A percentile compares a stretch with the other conserved stretches of the same genome.
These are phyloP conservation scores for Anisognathus igniventris DNA, from an alignment of 2,797 vertebrate species.

Conservation along the genomic window DNA sequence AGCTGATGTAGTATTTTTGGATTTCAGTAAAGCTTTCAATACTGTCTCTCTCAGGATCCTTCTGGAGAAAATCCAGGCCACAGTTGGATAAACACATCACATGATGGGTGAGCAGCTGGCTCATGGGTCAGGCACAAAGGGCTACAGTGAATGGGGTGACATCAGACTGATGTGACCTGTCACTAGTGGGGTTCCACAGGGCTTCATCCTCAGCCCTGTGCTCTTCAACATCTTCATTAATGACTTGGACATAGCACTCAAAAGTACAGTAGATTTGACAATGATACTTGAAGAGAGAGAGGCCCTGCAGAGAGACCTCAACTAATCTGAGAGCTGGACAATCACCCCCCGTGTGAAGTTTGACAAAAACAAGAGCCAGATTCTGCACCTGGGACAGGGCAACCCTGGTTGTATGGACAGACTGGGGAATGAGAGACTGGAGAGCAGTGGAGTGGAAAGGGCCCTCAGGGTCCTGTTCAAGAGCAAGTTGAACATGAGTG, in stretches of 20 bases:
- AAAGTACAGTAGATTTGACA: background rate
- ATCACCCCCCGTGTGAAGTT: rapidly evolving
- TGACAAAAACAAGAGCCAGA: background rate
- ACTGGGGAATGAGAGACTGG: background rate
- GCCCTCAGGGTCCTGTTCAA: rapidly evolving
- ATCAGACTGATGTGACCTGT: background rate
- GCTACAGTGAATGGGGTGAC: background rate
- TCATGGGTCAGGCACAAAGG: rapidly evolving
- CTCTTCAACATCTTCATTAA: background rate
- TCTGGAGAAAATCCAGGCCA: background rate
- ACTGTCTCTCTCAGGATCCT: background rate
- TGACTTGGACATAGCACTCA: rapidly evolving
- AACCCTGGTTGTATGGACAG: rapidly evolving
- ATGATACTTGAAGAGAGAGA: too few relatives aligned
- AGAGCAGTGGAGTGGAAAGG: background rate
- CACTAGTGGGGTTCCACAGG: background rate
- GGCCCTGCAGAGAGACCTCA: too few relatives aligned
- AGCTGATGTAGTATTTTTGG: background rate
- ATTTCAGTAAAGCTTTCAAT: background rate
- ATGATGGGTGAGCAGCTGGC: background rate
- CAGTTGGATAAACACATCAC: background rate
- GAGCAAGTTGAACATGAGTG: rapidly evolving
- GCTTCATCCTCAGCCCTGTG: rapidly evolving
- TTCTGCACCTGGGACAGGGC: too few relatives aligned
- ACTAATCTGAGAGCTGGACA: too few relatives aligned